phyloP scores from a whole-genome alignment of 2,113 vertebrate species.

The Thamnaconus septentrionalis region DNA sequence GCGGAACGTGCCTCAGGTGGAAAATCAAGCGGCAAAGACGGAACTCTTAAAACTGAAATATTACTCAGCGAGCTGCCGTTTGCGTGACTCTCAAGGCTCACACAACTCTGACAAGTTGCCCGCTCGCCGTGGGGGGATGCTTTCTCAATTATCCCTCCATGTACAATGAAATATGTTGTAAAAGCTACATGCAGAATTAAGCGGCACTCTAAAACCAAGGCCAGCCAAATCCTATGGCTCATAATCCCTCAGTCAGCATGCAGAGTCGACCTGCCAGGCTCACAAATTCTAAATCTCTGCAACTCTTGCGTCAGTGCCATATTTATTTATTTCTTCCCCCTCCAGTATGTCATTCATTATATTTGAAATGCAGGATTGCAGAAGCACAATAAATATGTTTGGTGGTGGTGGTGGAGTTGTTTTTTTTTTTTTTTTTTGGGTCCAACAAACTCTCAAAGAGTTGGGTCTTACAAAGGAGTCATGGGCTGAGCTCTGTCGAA shows the following conservation, averaged over 20 bases:
- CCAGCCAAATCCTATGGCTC: constrained; percentile 48
- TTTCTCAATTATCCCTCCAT: constrained; percentile 50
- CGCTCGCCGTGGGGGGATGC: constrained; percentile 8
- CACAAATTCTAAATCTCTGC: constrained; percentile 13
- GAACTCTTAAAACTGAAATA: constrained; percentile 15
- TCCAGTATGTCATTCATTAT: background rate
- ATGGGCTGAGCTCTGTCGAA: background rate
- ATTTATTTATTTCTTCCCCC: constrained; percentile 8
- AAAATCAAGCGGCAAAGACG: constrained; percentile 17
- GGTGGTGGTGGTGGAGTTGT: background rate
- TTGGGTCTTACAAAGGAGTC: background rate
- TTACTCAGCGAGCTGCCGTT: constrained; percentile 17
- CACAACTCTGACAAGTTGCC: constrained; percentile 32
- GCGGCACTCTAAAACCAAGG: constrained; percentile 39
- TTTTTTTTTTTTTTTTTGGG: background rate
- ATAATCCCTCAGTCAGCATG: constrained; percentile 44
- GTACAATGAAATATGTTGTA: constrained; percentile 60
- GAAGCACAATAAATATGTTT: constrained; percentile 17
- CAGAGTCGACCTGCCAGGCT: constrained; percentile 26
- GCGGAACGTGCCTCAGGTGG: background rate
- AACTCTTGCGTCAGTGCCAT: constrained; percentile 25
- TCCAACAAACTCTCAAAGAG: background rate
- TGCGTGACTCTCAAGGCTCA: constrained; percentile 23
- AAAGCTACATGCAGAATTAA: constrained; percentile 61
- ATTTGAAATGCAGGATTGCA: background rate